phyloP scores from a whole-genome alignment of 2,113 vertebrate genomes.

The Embiotoca jacksoni region DNA sequence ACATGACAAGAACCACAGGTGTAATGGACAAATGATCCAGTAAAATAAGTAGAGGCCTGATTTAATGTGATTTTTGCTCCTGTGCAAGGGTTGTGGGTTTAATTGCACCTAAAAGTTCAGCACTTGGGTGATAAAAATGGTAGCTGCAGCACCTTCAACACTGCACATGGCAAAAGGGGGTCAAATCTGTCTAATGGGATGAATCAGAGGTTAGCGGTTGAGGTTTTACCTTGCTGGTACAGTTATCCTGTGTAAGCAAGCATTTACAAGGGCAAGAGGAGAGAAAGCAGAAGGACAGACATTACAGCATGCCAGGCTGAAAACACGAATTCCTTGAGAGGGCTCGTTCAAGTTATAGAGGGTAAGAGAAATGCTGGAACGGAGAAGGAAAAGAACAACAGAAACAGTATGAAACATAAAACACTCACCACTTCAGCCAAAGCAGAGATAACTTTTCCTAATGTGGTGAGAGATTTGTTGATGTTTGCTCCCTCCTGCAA shows the following conservation, averaged over 20 bases:
- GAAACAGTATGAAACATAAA: conserved; percentile 7
- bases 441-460: conserved; percentile 99
- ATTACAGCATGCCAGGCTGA: conserved; percentile 71
- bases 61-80: conserved; percentile 14
- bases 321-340: conserved; percentile 50
- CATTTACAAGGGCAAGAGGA: conserved; percentile 81
- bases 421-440: conserved; percentile 98
- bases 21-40: background rate
- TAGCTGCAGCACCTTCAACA: background rate
- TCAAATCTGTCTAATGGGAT: conserved; percentile 39
- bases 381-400: background rate
- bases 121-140: conserved; percentile 6
- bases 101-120: conserved; percentile 1
- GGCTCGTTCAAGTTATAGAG: conserved; percentile 34
- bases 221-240: conserved; percentile 95
- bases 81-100: background rate
- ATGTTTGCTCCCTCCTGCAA: conserved; percentile 98
- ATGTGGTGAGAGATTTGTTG: conserved; percentile 98
- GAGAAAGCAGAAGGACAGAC: conserved; percentile 71
- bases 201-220: conserved; percentile 48
- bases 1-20: conserved; percentile 10
- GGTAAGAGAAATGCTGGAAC: conserved; percentile 8
- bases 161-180: conserved; percentile 24
- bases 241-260: conserved; percentile 94
- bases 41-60: conserved; percentile 23